phyloP scores from a whole-genome alignment of 2,797 vertebrate genomes.

The Spatula versicolor region DNA sequence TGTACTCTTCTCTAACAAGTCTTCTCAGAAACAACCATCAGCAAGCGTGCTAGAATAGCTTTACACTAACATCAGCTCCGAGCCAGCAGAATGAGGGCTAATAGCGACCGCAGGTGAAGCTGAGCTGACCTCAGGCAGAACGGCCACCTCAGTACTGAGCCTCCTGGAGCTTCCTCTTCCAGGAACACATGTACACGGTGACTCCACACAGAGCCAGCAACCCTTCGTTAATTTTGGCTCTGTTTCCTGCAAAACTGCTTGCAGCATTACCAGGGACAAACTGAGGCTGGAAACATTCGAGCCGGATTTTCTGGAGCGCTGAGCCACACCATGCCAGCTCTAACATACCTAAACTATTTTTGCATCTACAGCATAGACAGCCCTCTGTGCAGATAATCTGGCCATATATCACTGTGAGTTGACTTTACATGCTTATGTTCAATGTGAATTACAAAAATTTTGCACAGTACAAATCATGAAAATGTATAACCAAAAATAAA shows the following conservation, averaged over 20 bases:
- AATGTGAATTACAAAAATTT: not conserved
- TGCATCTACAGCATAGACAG: not conserved
- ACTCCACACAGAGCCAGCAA: not conserved
- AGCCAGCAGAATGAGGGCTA: not conserved
- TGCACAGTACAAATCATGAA: not conserved
- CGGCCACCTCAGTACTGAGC: rapidly evolving
- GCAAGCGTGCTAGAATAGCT: not conserved
- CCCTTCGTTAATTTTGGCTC: not conserved
- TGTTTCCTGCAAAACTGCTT: not conserved
- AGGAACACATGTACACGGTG: not conserved
- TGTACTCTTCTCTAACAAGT: not conserved
- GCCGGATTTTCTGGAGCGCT: not conserved
- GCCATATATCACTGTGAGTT: rapidly evolving
- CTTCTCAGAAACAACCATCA: not conserved
- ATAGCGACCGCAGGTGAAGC: not conserved
- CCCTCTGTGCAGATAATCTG: not conserved
- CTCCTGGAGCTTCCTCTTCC: not conserved
- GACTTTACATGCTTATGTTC: rapidly evolving
- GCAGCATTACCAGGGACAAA: not conserved
- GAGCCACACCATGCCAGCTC: not conserved
- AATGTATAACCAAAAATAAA: not conserved
- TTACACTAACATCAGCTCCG: not conserved
- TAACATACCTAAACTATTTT: not conserved
- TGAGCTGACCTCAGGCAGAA: not conserved
- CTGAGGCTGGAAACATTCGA: not conserved